Evolutionary conservation across 2,888 invertebrate genomes (phyloP), one percentile per base, ranked within the genome.

Genomic region (Sphecodes monilicornis): DNA sequence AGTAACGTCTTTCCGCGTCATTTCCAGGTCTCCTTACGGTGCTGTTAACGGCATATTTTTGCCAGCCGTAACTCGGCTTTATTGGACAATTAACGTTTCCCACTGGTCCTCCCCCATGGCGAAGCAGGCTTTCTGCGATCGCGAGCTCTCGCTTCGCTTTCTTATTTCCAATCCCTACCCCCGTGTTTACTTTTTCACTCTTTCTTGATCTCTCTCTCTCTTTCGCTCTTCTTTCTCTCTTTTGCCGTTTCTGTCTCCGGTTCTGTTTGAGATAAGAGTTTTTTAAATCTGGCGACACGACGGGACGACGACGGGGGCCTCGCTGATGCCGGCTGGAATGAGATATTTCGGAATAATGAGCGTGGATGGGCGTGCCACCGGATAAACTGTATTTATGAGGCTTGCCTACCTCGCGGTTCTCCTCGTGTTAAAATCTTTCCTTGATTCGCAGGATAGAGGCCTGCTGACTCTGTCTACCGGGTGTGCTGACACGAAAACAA

Each of bases 281-380:
- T 92, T 92, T 92, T 92, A 91, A 92, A 93, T 92, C 92, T 91
- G 86, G 87, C 88, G 87, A 90, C 90, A 91, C 89, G 91, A 88
- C 90, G 86, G 84, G 90, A 91, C 77, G 88, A 88, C 90, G 90
- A 86, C 87, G 80, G 84, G 82, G 80, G 32, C 32, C 85, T 29
- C 80, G 90, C 89, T 83, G 86, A 86, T 88, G 89, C 86, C 85
- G 86, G 43, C 76, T 85, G 87, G 91, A 94, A 93, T 93, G 93
- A 94, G 93, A 94, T 94, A 94, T 94, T 94, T 94, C 91, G 93
- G 93, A 94, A 94, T 94, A 94, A 94, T 94, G 94, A 94, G 93
- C 92, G 92, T 91, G 91, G 91, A 94, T 93, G 94, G 94, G 93
- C 92, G 94, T 93, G 94, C 93, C 92, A 90, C 92, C 93, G 94